Conservation (phyloP, 2,113 vertebrate species). For the Poicephalus gulielmi region DNA sequence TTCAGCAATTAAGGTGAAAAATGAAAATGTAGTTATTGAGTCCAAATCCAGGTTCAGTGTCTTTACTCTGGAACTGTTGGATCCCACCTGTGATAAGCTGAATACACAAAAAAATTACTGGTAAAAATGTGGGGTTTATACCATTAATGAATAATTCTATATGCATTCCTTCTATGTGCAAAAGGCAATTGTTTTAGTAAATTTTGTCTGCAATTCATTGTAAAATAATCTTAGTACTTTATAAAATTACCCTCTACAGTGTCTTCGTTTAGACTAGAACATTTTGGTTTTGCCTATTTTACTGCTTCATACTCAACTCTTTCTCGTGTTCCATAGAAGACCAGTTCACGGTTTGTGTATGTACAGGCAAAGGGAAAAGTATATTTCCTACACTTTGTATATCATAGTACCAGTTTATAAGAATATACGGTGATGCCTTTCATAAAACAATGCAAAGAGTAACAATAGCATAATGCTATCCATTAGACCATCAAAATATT, state of each 20-base stretch:
- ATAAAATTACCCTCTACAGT: neutral
- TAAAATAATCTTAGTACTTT: neutral
- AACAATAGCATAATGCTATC: neutral
- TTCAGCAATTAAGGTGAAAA: neutral
- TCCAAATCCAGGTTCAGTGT: neutral
- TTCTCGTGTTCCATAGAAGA: neutral
- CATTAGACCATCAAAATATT: neutral
- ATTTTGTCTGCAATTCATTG: neutral
- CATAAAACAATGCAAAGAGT: neutral
- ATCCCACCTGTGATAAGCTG: neutral
- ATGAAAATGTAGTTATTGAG: neutral
- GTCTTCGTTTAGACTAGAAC: neutral
- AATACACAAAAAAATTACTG: neutral
- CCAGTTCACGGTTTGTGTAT: neutral
- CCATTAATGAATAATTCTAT: neutral
- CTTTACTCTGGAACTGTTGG: neutral
- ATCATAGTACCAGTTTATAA: neutral
- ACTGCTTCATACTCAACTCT: neutral
- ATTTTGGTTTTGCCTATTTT: neutral
- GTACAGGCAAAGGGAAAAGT: neutral
- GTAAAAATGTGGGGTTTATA: fast-evolving
- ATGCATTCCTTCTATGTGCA: neutral
- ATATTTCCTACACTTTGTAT: neutral
- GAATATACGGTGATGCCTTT: neutral
- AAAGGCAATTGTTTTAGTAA: neutral